Percentiles rank a stretch among this genome's conserved stretches.
These are phyloP conservation scores for Rhopilema esculentum DNA, from an alignment of 30 jellyfish, hydroid and myxozoan species.

Conservation along the genomic window DNA sequence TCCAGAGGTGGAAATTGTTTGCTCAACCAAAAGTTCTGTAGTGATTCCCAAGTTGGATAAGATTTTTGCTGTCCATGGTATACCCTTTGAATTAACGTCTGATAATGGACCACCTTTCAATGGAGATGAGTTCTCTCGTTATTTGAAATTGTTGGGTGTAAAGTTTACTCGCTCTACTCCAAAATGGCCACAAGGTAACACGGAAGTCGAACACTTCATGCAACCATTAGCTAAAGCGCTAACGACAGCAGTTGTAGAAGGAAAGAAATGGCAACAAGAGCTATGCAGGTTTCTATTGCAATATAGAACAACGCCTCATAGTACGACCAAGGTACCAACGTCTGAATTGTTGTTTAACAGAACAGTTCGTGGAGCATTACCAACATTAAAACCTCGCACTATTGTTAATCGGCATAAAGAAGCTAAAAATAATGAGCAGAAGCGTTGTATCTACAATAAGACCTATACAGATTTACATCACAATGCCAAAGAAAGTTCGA, in stretches of 20 bases:
- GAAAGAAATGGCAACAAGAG: slow-evolving; percentile 71
- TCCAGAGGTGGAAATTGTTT: slow-evolving; percentile 75
- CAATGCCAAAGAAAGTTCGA: slow-evolving; percentile 51
- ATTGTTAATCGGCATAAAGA: slow-evolving; percentile 44
- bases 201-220: slow-evolving; percentile 57
- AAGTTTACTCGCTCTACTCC: slow-evolving; percentile 29
- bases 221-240: slow-evolving; percentile 44
- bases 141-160: slow-evolving; percentile 44
- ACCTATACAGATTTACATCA: slow-evolving; percentile 40
- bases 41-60: slow-evolving; percentile 56
- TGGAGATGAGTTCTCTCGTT: slow-evolving; percentile 64
- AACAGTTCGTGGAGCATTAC: slow-evolving; percentile 54
- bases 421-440: slow-evolving; percentile 27
- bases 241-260: slow-evolving; percentile 53
- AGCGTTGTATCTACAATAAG: slow-evolving; percentile 36
- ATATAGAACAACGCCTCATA: slow-evolving; percentile 64
- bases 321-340: slow-evolving; percentile 55
- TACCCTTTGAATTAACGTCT: slow-evolving; percentile 31
- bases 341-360: slow-evolving; percentile 57
- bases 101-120: slow-evolving; percentile 74
- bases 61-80: slow-evolving; percentile 44
- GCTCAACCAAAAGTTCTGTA: slow-evolving; percentile 49
- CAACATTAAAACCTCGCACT: slow-evolving; percentile 18
- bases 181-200: slow-evolving; percentile 60
- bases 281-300: slow-evolving; percentile 35